Conservation (phyloP, 2,888 invertebrate genomes). For the Morpho helenor region DNA sequence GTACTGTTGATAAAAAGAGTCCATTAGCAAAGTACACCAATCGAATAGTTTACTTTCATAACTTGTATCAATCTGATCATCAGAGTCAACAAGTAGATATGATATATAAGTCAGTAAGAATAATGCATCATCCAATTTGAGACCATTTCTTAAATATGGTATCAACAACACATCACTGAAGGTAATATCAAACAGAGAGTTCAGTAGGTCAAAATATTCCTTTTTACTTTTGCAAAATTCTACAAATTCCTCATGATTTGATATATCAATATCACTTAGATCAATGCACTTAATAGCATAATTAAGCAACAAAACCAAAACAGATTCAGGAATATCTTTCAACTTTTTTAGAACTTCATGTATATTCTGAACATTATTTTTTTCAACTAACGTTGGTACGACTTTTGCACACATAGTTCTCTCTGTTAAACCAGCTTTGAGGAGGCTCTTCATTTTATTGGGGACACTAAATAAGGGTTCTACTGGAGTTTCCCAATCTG, state of each 20-base stretch:
- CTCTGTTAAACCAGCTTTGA: slow-evolving; percentile 74
- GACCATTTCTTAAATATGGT: slow-evolving; percentile 63
- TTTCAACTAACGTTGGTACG: slow-evolving; percentile 66
- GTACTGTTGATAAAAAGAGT: slow-evolving; percentile 85
- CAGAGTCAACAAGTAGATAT: slow-evolving; percentile 60
- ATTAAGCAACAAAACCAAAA: slow-evolving; percentile 64
- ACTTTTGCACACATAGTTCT: slow-evolving; percentile 67
- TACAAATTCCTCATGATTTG: slow-evolving; percentile 39
- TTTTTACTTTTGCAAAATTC: slow-evolving; percentile 39
- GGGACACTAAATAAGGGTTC: slow-evolving; percentile 38
- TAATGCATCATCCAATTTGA: slow-evolving; percentile 65
- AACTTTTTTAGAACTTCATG: slow-evolving; percentile 60
- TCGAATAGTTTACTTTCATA: slow-evolving; percentile 79
- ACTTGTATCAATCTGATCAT: slow-evolving; percentile 44
- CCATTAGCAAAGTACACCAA: slow-evolving; percentile 82
- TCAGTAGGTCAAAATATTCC: slow-evolving; percentile 53
- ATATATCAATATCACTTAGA: slow-evolving; percentile 38
- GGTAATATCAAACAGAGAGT: slow-evolving; percentile 61
- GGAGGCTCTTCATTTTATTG: slow-evolving; percentile 45
- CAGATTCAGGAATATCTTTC: slow-evolving; percentile 75
- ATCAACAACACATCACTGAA: slow-evolving; percentile 74
- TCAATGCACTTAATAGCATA: slow-evolving; percentile 54
- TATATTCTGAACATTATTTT: slow-evolving; percentile 52
- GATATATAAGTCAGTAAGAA: slow-evolving; percentile 73
- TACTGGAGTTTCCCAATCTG: slow-evolving; percentile 56